Conservation (phyloP, 2,797 vertebrate species). For the Oceanodroma leucorhoa region DNA sequence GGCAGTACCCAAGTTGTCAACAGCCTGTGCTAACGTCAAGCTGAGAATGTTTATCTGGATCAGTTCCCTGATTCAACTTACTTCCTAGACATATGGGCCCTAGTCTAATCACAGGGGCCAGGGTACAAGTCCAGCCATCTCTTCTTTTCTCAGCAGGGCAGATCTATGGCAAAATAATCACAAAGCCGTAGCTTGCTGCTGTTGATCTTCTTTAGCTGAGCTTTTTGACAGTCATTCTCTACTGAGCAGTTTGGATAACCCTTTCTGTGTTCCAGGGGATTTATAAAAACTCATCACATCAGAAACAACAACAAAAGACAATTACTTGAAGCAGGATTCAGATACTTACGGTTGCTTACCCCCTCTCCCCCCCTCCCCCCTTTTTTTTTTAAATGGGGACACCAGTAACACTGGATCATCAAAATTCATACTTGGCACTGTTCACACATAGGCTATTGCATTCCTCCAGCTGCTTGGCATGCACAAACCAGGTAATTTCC, state of each 20-base stretch:
- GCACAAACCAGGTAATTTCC: not conserved
- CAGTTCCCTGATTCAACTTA: not conserved
- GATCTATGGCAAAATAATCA: not conserved
- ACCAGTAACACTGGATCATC: not conserved
- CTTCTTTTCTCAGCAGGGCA: not conserved
- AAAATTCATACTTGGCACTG: not conserved
- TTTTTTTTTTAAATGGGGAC: not conserved
- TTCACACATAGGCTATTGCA: not conserved
- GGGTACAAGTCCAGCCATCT: not conserved
- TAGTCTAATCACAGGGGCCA: not conserved
- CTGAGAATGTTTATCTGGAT: not conserved
- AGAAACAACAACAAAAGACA: not conserved
- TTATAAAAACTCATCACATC: not conserved
- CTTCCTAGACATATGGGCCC: not conserved
- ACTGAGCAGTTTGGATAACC: not conserved
- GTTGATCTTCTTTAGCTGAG: not conserved
- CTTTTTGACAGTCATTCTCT: not conserved
- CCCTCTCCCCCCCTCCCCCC: accelerated
- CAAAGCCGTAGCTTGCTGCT: not conserved
- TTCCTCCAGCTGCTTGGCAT: not conserved
- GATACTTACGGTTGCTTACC: not conserved
- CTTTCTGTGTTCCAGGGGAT: not conserved
- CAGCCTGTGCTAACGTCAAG: not conserved
- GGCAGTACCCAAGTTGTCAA: not conserved
- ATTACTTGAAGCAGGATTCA: not conserved